A percentile compares a stretch with the other conserved stretches of the same genome.
phyloP scores from a whole-genome alignment of 2,797 vertebrate species.

The Hippopotamyrus pictus region DNA sequence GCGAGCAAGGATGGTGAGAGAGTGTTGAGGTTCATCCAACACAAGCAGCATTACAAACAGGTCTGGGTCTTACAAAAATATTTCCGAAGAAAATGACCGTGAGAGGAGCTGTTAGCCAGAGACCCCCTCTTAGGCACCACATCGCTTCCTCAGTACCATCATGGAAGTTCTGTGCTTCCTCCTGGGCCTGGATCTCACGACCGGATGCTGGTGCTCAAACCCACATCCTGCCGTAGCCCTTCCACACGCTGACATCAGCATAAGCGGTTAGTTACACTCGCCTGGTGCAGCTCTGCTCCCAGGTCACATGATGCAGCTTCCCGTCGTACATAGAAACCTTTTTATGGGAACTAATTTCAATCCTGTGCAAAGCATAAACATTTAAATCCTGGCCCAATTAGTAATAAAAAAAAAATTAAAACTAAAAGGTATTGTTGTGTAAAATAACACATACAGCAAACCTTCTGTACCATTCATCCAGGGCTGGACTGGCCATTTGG shows the following conservation, averaged over 20 bases:
- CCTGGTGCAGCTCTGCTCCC: background rate
- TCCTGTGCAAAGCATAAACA: background rate
- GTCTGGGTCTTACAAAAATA: background rate
- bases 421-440: background rate
- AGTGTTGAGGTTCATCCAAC: background rate
- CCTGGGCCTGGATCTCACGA: background rate
- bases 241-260: background rate
- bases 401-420: background rate
- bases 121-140: background rate
- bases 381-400: background rate
- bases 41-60: background rate
- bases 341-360: background rate
- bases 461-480: background rate
- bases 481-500: background rate
- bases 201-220: background rate
- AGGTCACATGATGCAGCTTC: background rate
- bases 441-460: background rate
- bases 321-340: background rate
- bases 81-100: background rate
- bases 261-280: background rate
- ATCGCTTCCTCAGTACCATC: background rate
- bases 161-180: background rate
- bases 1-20: background rate
- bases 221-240: background rate
- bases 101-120: background rate